Percentiles rank a stretch among this genome's conserved stretches.
Evolutionary conservation across 2,797 vertebrate species (phyloP).

Genomic region (Tamandua tetradactyla): DNA sequence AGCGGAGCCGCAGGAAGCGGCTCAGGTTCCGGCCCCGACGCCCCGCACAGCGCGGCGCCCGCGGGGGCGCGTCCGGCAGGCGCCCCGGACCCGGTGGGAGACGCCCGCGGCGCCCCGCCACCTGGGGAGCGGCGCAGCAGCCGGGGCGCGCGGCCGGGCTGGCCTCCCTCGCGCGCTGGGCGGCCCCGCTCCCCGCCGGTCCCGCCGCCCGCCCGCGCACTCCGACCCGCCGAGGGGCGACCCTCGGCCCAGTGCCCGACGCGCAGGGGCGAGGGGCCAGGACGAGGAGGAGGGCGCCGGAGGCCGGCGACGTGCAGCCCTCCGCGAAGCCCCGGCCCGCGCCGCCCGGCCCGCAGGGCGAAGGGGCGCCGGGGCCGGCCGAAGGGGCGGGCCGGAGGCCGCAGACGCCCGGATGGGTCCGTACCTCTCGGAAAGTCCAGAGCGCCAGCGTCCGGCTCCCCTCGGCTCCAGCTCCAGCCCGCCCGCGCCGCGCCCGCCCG

Average conservation of each 20-base stretch:
- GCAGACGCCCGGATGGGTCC: not conserved
- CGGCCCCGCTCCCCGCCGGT: constrained; percentile 56
- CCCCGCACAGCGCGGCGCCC: not conserved
- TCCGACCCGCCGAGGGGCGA: not conserved
- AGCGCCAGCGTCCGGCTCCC: not conserved
- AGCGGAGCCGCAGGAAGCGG: not conserved
- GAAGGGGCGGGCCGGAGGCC: not conserved
- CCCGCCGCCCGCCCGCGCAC: constrained; percentile 49
- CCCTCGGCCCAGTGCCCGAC: constrained; percentile 24
- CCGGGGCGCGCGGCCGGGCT: not conserved
- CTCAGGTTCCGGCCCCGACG: not conserved
- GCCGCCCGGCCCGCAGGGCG: constrained; percentile 66
- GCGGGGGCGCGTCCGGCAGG: not conserved
- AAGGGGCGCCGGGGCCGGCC: constrained; percentile 12
- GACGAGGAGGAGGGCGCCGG: constrained; percentile 22
- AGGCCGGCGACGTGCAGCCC: constrained; percentile 28
- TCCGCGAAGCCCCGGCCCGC: not conserved
- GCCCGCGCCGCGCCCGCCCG: not conserved
- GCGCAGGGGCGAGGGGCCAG: not conserved
- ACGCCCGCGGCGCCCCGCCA: not conserved
- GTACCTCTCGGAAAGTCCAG: constrained; percentile 65
- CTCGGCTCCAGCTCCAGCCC: not conserved
- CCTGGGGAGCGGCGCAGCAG: not conserved
- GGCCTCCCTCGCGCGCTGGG: constrained; percentile 4
- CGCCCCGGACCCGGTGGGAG: not conserved